A percentile compares a stretch with the other conserved stretches of the same genome.
Conservation (phyloP, 2,888 invertebrate species). For the Platycnemis pennipes region DNA sequence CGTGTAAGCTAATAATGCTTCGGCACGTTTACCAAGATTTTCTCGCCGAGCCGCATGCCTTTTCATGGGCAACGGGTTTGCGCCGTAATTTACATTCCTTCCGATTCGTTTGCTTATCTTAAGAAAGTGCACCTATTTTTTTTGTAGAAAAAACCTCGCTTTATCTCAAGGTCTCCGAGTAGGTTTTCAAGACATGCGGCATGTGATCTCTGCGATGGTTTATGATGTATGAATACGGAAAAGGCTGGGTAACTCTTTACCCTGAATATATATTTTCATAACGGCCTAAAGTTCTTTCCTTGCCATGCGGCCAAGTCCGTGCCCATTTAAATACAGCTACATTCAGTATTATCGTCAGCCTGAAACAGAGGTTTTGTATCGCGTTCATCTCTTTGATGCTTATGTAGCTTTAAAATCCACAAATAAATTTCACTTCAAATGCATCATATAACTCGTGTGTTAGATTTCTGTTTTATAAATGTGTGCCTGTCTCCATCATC, state of each 20-base stretch:
- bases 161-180: not conserved
- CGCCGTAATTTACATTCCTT: not conserved
- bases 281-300: not conserved
- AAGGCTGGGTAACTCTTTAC: not conserved
- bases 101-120: not conserved
- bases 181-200: not conserved
- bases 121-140: not conserved
- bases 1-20: not conserved
- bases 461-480: too few species aligned
- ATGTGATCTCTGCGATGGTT: not conserved
- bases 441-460: too few species aligned
- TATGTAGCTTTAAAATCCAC: too few species aligned
- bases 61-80: not conserved
- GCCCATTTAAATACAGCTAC: not conserved
- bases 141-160: not conserved
- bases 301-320: not conserved
- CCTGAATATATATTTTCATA: not conserved
- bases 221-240: not conserved
- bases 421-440: too few species aligned
- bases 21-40: not conserved
- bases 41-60: not conserved
- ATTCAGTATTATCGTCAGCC: too few species aligned
- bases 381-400: too few species aligned
- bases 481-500: too few species aligned
- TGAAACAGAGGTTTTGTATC: too few species aligned